Evolutionary conservation across 2,797 vertebrate genomes (phyloP).

Genomic region (Semotilus atromaculatus): DNA sequence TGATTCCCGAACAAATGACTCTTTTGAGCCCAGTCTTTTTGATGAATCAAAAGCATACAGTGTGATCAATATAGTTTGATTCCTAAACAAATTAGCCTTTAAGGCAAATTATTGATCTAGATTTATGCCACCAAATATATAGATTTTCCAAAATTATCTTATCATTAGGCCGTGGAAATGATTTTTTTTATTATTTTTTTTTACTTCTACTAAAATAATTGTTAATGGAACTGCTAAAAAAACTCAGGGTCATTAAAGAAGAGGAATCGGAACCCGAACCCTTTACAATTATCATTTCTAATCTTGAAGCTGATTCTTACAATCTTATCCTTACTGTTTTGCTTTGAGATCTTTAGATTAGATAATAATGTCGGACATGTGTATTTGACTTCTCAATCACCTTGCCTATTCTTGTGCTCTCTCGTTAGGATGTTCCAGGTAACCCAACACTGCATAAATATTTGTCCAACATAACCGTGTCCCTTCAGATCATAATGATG

Average conservation of each 20-base stretch:
- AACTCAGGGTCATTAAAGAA: not conserved
- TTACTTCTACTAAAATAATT: not conserved
- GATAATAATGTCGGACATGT: constrained; percentile 75
- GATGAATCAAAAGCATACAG: not conserved
- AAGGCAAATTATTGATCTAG: not conserved
- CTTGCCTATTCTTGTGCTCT: constrained; percentile 76
- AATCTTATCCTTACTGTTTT: constrained; percentile 69
- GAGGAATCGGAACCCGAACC: not conserved
- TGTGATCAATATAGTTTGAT: not conserved
- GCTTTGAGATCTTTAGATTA: constrained; percentile 72
- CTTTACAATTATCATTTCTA: not conserved
- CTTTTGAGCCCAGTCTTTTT: not conserved
- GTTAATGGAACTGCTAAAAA: not conserved
- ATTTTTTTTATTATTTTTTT: not conserved
- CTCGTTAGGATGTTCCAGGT: constrained; percentile 76
- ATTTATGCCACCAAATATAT: not conserved
- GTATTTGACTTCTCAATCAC: constrained; percentile 80
- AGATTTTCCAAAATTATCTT: not conserved
- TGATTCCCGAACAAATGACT: not conserved
- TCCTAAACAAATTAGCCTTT: not conserved
- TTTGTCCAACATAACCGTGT: constrained; percentile 79
- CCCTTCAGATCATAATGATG: constrained; percentile 72
- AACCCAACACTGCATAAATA: constrained; percentile 81
- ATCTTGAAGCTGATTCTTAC: constrained; percentile 20
- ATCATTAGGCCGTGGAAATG: not conserved